Conservation (phyloP, 2,797 vertebrate species). For the Alectoris magna region DNA sequence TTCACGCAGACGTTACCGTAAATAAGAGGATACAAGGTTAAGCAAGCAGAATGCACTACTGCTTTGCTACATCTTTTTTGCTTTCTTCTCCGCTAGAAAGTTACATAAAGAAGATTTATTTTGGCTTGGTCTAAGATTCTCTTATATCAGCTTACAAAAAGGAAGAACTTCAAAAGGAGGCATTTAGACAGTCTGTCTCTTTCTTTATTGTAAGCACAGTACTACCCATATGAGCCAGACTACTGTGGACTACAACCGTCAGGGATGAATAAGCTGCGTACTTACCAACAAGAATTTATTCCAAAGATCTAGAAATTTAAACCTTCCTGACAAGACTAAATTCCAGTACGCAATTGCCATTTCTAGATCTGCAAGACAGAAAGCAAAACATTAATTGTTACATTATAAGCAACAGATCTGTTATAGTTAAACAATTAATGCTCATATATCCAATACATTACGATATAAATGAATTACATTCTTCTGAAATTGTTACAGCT, state of each 20-base stretch:
- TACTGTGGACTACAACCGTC: neutral
- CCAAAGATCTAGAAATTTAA: constrained; percentile 99
- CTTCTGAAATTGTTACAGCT: neutral
- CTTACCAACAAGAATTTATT: constrained; percentile 98
- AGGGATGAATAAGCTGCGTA: neutral
- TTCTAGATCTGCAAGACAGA: constrained; percentile 90
- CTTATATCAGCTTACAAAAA: neutral
- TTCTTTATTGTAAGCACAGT: neutral
- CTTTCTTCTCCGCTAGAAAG: neutral
- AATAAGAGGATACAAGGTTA: neutral
- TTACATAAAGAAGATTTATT: neutral
- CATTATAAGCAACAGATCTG: neutral
- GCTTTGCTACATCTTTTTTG: neutral
- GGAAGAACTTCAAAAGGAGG: neutral
- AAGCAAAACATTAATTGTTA: neutral
- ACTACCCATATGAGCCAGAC: neutral
- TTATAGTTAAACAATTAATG: neutral
- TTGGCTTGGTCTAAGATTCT: neutral
- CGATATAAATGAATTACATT: neutral
- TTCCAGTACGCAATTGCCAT: constrained; percentile 99
- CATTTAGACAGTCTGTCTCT: neutral
- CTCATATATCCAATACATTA: neutral
- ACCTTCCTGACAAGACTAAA: constrained; percentile 93
- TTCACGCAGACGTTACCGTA: neutral
- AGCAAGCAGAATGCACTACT: neutral